Evolutionary conservation across 1,140 invertebrate species (phyloP).

Genomic region (Nephila pilipes): DNA sequence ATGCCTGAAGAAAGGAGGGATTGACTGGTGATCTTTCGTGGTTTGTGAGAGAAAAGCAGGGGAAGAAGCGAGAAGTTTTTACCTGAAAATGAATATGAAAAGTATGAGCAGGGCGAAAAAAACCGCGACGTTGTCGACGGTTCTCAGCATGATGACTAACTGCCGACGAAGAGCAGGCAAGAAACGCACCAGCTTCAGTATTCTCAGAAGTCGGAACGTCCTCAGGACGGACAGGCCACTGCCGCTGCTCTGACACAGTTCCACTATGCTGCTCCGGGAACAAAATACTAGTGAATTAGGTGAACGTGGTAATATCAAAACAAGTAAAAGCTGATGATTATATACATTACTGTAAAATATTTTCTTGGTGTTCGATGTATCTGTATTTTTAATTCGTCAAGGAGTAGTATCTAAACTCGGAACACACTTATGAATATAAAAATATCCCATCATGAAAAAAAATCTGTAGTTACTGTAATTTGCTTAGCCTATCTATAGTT

Average conservation of each 20-base stretch:
- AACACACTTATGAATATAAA: too few relatives aligned
- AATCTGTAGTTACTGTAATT: too few relatives aligned
- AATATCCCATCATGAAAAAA: too few relatives aligned
- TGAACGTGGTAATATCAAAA: too few relatives aligned
- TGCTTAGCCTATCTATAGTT: too few relatives aligned
- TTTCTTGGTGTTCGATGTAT: too few relatives aligned
- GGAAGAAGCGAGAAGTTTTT: constrained; percentile 81
- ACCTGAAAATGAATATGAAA: constrained; percentile 99
- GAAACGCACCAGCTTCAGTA: constrained; percentile 97
- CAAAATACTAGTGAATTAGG: background rate
- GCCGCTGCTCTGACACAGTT: constrained; percentile 92
- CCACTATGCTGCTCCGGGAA: constrained; percentile 80
- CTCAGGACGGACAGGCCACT: constrained; percentile 97
- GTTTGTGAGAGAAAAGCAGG: background rate
- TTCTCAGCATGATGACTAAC: constrained; percentile 97
- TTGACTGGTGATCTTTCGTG: background rate
- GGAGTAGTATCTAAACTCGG: too few relatives aligned
- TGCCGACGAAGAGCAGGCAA: constrained; percentile 98
- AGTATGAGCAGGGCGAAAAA: constrained; percentile 99
- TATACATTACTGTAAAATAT: too few relatives aligned
- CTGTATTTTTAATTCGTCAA: too few relatives aligned
- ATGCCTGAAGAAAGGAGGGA: too few relatives aligned
- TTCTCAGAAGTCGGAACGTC: constrained; percentile 97
- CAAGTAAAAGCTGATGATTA: too few relatives aligned
- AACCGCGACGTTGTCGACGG: constrained; percentile 98